Conservation (phyloP, 2,797 vertebrate species). For the Rousettus madagascariensis region DNA sequence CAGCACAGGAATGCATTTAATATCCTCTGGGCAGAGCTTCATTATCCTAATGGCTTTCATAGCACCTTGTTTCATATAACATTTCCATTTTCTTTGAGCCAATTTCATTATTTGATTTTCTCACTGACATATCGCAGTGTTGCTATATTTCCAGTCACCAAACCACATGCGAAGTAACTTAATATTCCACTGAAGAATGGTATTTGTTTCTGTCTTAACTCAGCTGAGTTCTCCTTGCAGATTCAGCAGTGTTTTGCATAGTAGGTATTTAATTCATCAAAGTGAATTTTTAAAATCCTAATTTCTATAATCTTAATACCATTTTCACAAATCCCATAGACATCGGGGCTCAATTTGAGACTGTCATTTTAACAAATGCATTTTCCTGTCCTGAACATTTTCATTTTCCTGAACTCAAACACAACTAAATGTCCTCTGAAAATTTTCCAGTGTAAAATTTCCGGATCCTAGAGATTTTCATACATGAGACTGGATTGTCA, state of each 20-base stretch:
- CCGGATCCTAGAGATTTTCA: not conserved
- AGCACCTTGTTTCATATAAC: not conserved
- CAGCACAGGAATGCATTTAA: not conserved
- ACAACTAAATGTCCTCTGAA: not conserved
- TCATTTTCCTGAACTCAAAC: not conserved
- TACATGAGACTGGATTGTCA: not conserved
- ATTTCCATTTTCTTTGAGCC: conserved; percentile 26
- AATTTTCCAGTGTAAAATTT: not conserved
- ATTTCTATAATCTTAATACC: not conserved
- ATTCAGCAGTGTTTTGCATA: not conserved
- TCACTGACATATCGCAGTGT: not conserved
- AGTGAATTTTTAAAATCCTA: not conserved
- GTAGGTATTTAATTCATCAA: not conserved
- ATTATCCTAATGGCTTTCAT: not conserved
- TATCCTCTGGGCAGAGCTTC: not conserved
- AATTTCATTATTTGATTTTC: conserved; percentile 11
- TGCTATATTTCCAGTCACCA: not conserved
- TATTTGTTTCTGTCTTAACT: not conserved
- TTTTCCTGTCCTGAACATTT: not conserved
- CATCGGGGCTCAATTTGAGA: not conserved
- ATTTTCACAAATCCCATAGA: not conserved
- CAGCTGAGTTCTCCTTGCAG: not conserved
- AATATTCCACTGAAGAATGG: not conserved
- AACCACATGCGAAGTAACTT: not conserved
- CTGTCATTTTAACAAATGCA: not conserved